Percentiles rank a stretch among this genome's conserved stretches.
Evolutionary conservation across 2,113 vertebrate species (phyloP).

Genomic region (Alouatta palliata): DNA sequence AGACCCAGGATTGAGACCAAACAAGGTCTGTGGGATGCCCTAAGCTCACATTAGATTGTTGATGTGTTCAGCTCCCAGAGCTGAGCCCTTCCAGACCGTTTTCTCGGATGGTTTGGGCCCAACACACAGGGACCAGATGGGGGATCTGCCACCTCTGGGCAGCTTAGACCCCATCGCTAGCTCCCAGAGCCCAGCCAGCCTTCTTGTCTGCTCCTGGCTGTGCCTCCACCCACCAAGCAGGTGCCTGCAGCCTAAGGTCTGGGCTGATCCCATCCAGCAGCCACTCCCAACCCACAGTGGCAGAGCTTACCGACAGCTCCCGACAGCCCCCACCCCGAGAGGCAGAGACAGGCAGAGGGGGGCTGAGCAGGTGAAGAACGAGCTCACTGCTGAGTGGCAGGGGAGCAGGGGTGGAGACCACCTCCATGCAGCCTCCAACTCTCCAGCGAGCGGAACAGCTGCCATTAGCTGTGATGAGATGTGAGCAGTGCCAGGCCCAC

Average conservation of each 20-base stretch:
- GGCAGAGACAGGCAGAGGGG: not conserved
- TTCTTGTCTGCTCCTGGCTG: not conserved
- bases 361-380: not conserved
- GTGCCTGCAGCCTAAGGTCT: not conserved
- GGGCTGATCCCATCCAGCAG: not conserved
- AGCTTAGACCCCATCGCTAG: not conserved
- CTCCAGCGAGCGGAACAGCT: slow-evolving; percentile 36
- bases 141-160: not conserved
- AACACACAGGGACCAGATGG: not conserved
- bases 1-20: not conserved
- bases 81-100: not conserved
- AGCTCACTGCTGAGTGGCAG: not conserved
- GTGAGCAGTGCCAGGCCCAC: slow-evolving; percentile 29
- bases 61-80: not conserved
- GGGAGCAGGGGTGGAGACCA: not conserved
- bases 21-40: no score
- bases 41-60: not conserved
- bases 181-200: not conserved
- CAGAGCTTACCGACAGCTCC: not conserved
- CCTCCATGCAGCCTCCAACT: not conserved
- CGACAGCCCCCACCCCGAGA: not conserved
- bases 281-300: not conserved
- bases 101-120: not conserved
- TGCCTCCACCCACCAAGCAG: not conserved
- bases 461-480: slow-evolving; percentile 53